A percentile compares a stretch with the other conserved stretches of the same genome.
These are phyloP conservation scores for Dinoponera quadriceps DNA, from an alignment of 1,140 invertebrate genomes.

Conservation along the genomic window DNA sequence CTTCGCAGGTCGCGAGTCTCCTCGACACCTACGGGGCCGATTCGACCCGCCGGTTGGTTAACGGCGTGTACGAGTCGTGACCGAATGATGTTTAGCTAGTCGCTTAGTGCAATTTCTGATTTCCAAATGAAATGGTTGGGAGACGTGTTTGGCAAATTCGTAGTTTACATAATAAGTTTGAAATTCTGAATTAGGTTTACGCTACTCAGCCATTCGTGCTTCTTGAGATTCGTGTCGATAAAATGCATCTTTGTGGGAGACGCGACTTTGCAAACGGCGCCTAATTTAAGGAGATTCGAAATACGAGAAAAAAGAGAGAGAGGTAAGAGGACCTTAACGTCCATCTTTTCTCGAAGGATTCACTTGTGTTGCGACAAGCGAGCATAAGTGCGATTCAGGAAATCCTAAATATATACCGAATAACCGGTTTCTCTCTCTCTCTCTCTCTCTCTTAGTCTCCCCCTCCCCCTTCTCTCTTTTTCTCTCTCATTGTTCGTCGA, in stretches of 20 bases:
- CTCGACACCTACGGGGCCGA: constrained; percentile 30
- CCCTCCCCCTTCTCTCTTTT: too few relatives aligned
- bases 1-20: constrained; percentile 41
- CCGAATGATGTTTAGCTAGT: neutral
- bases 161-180: too few relatives aligned
- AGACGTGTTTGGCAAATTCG: too few relatives aligned
- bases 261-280: neutral
- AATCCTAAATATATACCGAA: constrained; percentile 59
- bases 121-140: too few relatives aligned
- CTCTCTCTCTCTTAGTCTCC: too few relatives aligned
- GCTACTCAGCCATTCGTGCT: neutral
- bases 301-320: neutral
- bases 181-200: too few relatives aligned
- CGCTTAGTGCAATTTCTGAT: too few relatives aligned
- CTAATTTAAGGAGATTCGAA: neutral
- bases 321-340: neutral
- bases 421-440: constrained; percentile 44
- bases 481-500: constrained; percentile 4
- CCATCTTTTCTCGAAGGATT: constrained; percentile 24
- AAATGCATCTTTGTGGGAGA: neutral
- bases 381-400: constrained; percentile 26
- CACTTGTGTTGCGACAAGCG: constrained; percentile 6
- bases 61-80: neutral
- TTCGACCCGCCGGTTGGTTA: too few relatives aligned
- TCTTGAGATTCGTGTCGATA: neutral